Evolutionary conservation across 2,113 vertebrate genomes (phyloP).

Genomic region (Psittacula cyanocephala): DNA sequence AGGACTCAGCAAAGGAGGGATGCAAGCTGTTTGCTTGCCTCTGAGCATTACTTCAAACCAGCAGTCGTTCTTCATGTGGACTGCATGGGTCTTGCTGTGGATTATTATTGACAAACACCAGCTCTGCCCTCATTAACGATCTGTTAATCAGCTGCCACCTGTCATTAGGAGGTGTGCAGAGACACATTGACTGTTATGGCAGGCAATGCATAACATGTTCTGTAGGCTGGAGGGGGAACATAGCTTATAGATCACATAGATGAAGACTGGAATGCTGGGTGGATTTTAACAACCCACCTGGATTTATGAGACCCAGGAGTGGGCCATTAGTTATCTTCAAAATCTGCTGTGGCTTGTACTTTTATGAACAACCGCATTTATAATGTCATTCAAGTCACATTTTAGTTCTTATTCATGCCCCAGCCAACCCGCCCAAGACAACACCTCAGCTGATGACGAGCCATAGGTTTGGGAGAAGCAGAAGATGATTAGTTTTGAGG

Average conservation of each 20-base stretch:
- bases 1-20: rapidly evolving
- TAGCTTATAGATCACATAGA: not conserved
- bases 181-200: not conserved
- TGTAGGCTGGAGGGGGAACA: not conserved
- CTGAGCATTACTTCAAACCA: not conserved
- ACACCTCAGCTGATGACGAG: not conserved
- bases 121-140: not conserved
- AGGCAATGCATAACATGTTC: not conserved
- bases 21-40: not conserved
- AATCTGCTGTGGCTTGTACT: not conserved
- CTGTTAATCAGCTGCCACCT: not conserved
- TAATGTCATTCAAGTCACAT: not conserved
- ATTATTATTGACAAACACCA: not conserved
- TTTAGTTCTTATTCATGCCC: not conserved
- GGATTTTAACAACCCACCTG: conserved; percentile 4
- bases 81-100: not conserved
- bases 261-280: not conserved
- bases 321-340: not conserved
- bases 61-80: not conserved
- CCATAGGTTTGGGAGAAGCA: not conserved
- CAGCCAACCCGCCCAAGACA: not conserved
- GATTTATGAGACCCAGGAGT: not conserved
- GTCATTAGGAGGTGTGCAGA: not conserved
- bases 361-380: not conserved
- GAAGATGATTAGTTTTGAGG: not conserved